Conservation (phyloP, 2,797 vertebrate genomes). For the Spondyliosoma cantharus region DNA sequence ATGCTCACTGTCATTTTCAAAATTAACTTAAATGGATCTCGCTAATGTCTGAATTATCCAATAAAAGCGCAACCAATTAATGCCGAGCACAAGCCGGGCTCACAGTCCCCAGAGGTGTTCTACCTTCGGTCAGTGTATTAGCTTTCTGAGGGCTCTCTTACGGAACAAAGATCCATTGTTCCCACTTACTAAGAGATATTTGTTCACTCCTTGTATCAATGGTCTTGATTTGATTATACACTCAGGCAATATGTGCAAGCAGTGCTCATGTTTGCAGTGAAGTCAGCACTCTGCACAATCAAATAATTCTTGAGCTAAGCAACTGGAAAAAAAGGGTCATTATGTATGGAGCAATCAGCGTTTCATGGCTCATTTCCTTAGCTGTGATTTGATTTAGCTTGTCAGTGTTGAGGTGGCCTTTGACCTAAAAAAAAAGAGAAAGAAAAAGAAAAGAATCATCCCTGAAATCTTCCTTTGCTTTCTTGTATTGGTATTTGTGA, state of each 20-base stretch:
- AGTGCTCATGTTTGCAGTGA: constrained; percentile 85
- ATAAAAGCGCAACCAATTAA: constrained; percentile 82
- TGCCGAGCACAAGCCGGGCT: constrained; percentile 75
- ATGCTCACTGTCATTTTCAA: constrained; percentile 80
- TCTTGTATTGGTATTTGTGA: neutral
- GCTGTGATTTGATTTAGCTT: constrained; percentile 84
- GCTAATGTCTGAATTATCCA: constrained; percentile 83
- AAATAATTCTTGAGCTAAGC: constrained; percentile 80
- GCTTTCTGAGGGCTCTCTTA: constrained; percentile 76
- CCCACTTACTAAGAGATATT: constrained; percentile 81
- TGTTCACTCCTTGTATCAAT: constrained; percentile 84
- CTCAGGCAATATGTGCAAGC: constrained; percentile 83
- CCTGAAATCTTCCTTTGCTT: constrained; percentile 46
- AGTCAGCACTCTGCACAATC: constrained; percentile 86
- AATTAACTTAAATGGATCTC: constrained; percentile 83
- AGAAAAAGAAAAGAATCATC: constrained; percentile 29
- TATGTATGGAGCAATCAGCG: constrained; percentile 82
- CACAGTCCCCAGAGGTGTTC: constrained; percentile 78
- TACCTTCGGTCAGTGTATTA: constrained; percentile 79
- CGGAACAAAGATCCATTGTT: constrained; percentile 84
- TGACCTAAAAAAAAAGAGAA: constrained; percentile 61
- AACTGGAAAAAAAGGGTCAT: constrained; percentile 80
- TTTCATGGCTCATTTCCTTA: constrained; percentile 86
- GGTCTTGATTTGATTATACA: constrained; percentile 87
- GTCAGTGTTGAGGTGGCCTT: constrained; percentile 80